These are phyloP conservation scores for Neomicropteryx cornuta DNA, from an alignment of 1,140 invertebrate species.

Conservation along the genomic window DNA sequence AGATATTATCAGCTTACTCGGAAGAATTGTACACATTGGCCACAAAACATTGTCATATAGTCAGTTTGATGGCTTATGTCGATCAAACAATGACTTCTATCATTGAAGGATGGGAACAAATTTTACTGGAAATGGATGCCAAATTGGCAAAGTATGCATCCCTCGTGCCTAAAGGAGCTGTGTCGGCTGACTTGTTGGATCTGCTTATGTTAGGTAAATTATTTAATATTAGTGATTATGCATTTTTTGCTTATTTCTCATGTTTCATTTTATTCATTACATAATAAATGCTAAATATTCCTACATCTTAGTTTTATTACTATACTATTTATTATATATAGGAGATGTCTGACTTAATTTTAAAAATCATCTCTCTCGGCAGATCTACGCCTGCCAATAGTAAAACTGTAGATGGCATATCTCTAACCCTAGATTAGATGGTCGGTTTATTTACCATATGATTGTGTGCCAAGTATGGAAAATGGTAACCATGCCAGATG, in stretches of 20 bases:
- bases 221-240: too few species aligned
- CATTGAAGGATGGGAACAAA: constrained; percentile 89
- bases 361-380: too few species aligned
- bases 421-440: not conserved
- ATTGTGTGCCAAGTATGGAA: too few species aligned
- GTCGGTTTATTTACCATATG: too few species aligned
- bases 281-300: too few species aligned
- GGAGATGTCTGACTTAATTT: too few species aligned
- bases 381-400: too few species aligned
- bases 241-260: too few species aligned
- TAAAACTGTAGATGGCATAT: not conserved
- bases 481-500: too few species aligned
- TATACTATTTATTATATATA: too few species aligned
- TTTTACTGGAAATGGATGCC: constrained; percentile 86
- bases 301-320: too few species aligned
- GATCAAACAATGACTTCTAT: constrained; percentile 72
- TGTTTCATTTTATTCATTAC: too few species aligned
- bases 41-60: constrained; percentile 59
- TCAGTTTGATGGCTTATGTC: constrained; percentile 55
- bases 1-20: constrained; percentile 51
- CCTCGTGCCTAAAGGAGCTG: constrained; percentile 61
- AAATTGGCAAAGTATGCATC: constrained; percentile 83
- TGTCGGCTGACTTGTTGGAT: constrained; percentile 86
- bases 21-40: constrained; percentile 59
- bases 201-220: constrained; percentile 71